Evolutionary conservation across 2,113 vertebrate species (phyloP), one percentile per base, ranked within the genome.

Genomic region (Regulus satrapa): DNA sequence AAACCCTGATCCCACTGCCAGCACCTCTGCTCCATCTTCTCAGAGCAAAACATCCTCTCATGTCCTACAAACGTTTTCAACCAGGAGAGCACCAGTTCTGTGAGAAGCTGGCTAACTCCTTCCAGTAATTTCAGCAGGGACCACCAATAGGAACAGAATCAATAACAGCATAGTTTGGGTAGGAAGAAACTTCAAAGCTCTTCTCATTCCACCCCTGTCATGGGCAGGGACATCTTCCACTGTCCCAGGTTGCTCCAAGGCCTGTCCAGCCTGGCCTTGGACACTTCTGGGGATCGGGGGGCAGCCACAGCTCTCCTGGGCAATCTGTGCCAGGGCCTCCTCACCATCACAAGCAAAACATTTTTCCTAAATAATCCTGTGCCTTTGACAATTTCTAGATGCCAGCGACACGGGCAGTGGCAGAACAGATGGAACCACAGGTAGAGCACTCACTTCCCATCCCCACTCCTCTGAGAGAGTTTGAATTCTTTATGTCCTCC

Each of bases 401-500:
- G 38, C 75, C 59, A 83, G 75, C 2, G 9, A 55, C 63, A 58
- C 0, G 0, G 88, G 20, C 63, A 77, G 79, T 6, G 4, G 85
- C 72, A 85, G 85, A 97, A 94, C 96, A 97, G 96, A 96, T 96
- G 96, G 95, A 82, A 80, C 6, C 31, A 73, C 95, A 96, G 94
- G 94, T 96, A 97, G 68, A 95, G 88, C 15, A 21, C 72, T 96
- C 4, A 4, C 79, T 92, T 92, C 94, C 95, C 96, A 96, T 93
- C 95, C 96, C 94, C 89, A 25, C 82, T 94, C 94, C 96, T 96
- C 89, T 85, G 95, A 96, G 94, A 96, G 93, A 81, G 90, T 94
- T 94, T 97, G 95, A 96, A 96, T 97, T 97, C 96, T 96, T 96
- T 96, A 96, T 96, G 94, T 86, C 88, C 75, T 96, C 85, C 89